Percentiles rank a stretch among this genome's conserved stretches.
phyloP scores from a whole-genome alignment of 2,888 invertebrate genomes.

The Heliconius cydno region DNA sequence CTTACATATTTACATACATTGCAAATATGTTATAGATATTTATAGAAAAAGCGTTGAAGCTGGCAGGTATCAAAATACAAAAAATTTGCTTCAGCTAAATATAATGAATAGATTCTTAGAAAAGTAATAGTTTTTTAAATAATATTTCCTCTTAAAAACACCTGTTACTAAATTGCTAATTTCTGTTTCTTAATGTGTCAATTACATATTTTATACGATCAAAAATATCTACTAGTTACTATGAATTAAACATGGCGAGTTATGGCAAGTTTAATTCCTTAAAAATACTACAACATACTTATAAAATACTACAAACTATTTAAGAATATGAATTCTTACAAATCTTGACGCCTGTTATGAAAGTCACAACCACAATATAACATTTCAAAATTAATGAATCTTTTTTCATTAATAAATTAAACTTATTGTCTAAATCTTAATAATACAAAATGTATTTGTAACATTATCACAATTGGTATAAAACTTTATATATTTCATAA shows the following conservation, averaged over 20 bases:
- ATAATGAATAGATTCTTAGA: neutral
- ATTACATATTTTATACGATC: neutral
- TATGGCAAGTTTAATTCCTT: constrained; percentile 80
- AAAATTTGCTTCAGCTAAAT: too few relatives aligned
- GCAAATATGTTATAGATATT: neutral
- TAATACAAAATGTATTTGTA: constrained; percentile 19
- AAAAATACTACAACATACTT: constrained; percentile 32
- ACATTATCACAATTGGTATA: constrained; percentile 64
- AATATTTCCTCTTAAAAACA: neutral
- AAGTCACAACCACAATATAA: constrained; percentile 42
- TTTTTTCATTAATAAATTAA: constrained; percentile 25
- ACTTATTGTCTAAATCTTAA: constrained; percentile 27
- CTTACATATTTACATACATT: too few relatives aligned
- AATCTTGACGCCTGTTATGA: constrained; percentile 23
- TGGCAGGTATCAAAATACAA: too few relatives aligned
- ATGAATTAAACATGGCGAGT: constrained; percentile 76
- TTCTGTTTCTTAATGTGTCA: neutral
- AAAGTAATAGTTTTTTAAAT: neutral
- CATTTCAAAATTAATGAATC: constrained; percentile 30
- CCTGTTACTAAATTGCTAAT: neutral
- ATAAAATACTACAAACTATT: constrained; percentile 36
- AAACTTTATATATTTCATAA: constrained; percentile 35
- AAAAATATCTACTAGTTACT: constrained; percentile 4
- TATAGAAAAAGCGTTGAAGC: neutral
- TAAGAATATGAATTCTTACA: constrained; percentile 18